A percentile compares a stretch with the other conserved stretches of the same genome.
phyloP scores from a whole-genome alignment of 2,113 vertebrate genomes.

The Plotosus lineatus region DNA sequence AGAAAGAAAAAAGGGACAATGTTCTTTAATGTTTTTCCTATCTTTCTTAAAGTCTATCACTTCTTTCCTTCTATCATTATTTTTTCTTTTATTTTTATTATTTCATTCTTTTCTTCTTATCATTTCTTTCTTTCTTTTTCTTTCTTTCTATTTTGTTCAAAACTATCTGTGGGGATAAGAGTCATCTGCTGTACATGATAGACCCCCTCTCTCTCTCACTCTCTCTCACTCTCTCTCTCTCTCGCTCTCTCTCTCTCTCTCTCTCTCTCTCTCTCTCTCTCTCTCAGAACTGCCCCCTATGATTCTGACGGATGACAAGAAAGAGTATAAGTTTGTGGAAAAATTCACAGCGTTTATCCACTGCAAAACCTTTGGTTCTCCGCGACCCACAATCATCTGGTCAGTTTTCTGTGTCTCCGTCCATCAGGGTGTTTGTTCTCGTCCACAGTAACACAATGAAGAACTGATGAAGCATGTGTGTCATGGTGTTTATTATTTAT shows the following conservation, averaged over 20 bases:
- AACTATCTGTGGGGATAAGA: neutral
- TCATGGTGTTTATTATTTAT: neutral
- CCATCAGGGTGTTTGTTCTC: neutral
- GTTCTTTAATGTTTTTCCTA: no score
- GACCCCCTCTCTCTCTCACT: neutral
- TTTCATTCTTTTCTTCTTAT: neutral
- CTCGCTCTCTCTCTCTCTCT: neutral
- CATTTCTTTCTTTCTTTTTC: neutral
- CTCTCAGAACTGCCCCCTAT: slow-evolving; percentile 78
- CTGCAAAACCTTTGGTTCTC: slow-evolving; percentile 81
- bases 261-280: slow-evolving; percentile 13
- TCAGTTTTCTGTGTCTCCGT: slow-evolving; percentile 59
- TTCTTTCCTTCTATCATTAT: neutral
- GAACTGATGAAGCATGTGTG: neutral
- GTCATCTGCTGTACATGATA: neutral
- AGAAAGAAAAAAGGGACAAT: no score
- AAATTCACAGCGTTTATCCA: slow-evolving; percentile 65
- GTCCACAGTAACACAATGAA: neutral
- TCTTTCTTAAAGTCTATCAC: neutral
- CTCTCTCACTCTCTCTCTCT: neutral
- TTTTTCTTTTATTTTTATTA: no score
- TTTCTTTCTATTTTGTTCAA: neutral
- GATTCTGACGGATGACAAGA: slow-evolving; percentile 76
- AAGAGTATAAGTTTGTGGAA: slow-evolving; percentile 69
- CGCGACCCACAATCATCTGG: slow-evolving; percentile 78